Conservation (phyloP, 2,113 vertebrate species). For the Thryonomys swinderianus region DNA sequence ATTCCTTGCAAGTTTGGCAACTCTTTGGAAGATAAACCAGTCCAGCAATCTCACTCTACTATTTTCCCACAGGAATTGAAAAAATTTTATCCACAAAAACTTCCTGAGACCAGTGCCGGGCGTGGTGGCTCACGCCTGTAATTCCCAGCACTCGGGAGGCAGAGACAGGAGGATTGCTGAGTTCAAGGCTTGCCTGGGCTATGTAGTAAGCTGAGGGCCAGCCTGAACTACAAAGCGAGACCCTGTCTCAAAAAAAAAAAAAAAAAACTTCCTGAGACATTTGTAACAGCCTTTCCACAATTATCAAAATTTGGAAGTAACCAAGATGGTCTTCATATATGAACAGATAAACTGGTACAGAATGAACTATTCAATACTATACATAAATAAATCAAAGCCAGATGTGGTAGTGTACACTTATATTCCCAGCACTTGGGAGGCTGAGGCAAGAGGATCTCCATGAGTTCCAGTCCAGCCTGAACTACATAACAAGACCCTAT, state of each 20-base stretch:
- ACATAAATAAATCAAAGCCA: background rate
- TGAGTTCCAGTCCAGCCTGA: background rate
- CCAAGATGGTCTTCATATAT: background rate
- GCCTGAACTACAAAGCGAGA: too few species aligned
- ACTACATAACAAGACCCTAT: background rate
- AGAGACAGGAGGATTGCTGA: too few species aligned
- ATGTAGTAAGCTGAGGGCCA: too few species aligned
- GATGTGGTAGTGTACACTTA: background rate
- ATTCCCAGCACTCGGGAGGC: too few species aligned
- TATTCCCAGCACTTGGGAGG: background rate
- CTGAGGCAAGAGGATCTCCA: background rate
- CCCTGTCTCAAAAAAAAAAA: too few species aligned
- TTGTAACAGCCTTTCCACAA: background rate
- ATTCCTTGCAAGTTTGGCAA: background rate
- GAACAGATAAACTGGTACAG: background rate
- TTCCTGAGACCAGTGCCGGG: too few species aligned
- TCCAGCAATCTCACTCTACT: background rate
- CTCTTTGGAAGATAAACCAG: background rate
- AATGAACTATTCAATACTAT: background rate
- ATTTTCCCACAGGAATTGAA: slow-evolving; percentile 44
- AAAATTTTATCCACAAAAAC: background rate
- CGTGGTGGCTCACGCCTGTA: too few species aligned
- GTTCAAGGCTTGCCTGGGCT: too few species aligned
- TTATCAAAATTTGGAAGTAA: background rate
- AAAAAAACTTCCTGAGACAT: too few species aligned